A percentile compares a stretch with the other conserved stretches of the same genome.
Conservation (phyloP, 1,140 invertebrate species). For the Araneus ventricosus region DNA sequence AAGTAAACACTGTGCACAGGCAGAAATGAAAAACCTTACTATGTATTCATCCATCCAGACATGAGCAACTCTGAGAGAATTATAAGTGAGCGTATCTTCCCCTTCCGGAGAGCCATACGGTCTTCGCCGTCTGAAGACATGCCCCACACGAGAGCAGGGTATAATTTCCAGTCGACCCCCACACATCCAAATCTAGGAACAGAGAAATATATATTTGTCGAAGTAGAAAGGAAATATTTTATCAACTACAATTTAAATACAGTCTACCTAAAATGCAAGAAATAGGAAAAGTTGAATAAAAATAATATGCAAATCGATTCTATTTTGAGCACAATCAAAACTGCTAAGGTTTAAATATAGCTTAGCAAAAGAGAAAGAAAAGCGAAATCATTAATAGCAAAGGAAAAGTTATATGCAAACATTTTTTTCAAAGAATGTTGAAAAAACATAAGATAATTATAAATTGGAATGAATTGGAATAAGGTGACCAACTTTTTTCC, state of each 20-base stretch:
- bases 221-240: neutral
- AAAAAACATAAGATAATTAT: too few species aligned
- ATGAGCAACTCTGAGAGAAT: conserved; percentile 92
- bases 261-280: neutral
- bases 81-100: conserved; percentile 91
- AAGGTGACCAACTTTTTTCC: too few species aligned
- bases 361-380: neutral
- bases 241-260: neutral
- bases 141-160: conserved; percentile 96
- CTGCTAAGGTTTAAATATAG: neutral
- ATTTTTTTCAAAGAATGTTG: too few species aligned
- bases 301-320: too few species aligned
- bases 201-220: neutral
- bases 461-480: too few species aligned
- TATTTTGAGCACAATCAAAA: neutral
- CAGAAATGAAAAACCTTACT: conserved; percentile 78
- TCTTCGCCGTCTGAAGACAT: conserved; percentile 94
- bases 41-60: conserved; percentile 97
- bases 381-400: too few species aligned
- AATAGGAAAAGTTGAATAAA: neutral
- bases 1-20: too few species aligned
- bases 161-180: conserved; percentile 95
- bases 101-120: conserved; percentile 91
- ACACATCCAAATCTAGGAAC: conserved; percentile 96
- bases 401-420: too few species aligned